phyloP scores from a whole-genome alignment of 1,140 invertebrate genomes.

The Camponotus floridanus region DNA sequence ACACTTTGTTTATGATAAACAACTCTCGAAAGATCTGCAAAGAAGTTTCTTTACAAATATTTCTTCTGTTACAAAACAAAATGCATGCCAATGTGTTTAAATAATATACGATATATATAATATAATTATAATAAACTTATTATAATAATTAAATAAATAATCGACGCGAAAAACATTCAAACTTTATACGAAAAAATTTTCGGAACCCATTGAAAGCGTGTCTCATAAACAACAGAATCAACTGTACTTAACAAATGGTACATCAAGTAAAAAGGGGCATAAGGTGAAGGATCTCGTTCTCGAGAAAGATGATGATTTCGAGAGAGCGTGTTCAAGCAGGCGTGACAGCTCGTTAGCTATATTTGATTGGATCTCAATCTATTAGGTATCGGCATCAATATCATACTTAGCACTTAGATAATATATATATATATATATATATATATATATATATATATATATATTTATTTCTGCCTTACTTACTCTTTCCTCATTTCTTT shows the following conservation, averaged over 20 bases:
- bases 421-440: too few relatives aligned
- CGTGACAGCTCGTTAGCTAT: slow-evolving; percentile 79
- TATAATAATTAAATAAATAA: not conserved
- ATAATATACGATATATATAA: not conserved
- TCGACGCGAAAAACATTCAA: not conserved
- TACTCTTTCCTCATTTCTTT: slow-evolving; percentile 30
- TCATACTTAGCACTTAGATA: slow-evolving; percentile 69
- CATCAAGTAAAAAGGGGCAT: slow-evolving; percentile 30
- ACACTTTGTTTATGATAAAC: not conserved
- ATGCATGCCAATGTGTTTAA: not conserved
- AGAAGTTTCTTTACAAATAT: not conserved
- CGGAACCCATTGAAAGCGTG: not conserved
- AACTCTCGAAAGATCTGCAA: not conserved
- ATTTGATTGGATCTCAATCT: slow-evolving; percentile 79
- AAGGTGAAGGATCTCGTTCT: slow-evolving; percentile 68
- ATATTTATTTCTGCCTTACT: slow-evolving; percentile 53
- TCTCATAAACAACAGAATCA: slow-evolving; percentile 22
- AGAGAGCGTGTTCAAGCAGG: slow-evolving; percentile 76
- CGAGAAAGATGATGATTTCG: slow-evolving; percentile 68
- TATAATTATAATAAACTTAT: not conserved
- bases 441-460: slow-evolving; percentile 30
- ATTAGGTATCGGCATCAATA: slow-evolving; percentile 76
- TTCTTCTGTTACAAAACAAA: not conserved
- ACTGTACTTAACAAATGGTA: slow-evolving; percentile 38
- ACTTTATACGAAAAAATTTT: not conserved